Evolutionary conservation across 2,888 invertebrate genomes (phyloP).

Genomic region (Scaptomyza cyrtandrae): DNA sequence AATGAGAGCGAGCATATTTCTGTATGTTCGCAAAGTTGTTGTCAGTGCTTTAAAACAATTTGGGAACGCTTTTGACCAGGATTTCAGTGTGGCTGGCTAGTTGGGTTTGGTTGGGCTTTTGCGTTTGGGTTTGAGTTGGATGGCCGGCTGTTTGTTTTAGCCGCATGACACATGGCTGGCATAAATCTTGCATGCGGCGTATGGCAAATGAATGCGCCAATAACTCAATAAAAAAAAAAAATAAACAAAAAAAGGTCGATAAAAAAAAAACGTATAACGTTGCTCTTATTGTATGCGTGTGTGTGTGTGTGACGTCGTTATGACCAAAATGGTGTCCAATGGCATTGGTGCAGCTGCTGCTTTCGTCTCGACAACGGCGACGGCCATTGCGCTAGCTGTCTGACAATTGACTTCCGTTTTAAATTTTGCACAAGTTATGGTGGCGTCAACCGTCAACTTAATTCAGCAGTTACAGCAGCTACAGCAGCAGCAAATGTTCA

Average conservation of each 20-base stretch:
- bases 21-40: slow-evolving; percentile 51
- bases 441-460: slow-evolving; percentile 48
- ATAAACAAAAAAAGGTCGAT: slow-evolving; percentile 17
- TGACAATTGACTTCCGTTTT: slow-evolving; percentile 79
- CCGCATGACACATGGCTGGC: slow-evolving; percentile 77
- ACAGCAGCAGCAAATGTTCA: slow-evolving; percentile 2
- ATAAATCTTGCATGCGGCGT: slow-evolving; percentile 76
- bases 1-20: slow-evolving; percentile 46
- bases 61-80: slow-evolving; percentile 33
- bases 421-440: slow-evolving; percentile 77
- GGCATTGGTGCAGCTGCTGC: slow-evolving; percentile 60
- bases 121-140: background rate
- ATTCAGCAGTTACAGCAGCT: slow-evolving; percentile 9
- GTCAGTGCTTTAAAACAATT: slow-evolving; percentile 71
- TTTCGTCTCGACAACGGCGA: slow-evolving; percentile 64
- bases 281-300: slow-evolving; percentile 17
- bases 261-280: slow-evolving; percentile 10
- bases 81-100: slow-evolving; percentile 10
- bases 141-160: slow-evolving; percentile 63
- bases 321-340: slow-evolving; percentile 48
- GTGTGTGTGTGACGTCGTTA: slow-evolving; percentile 33
- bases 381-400: slow-evolving; percentile 65
- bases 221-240: slow-evolving; percentile 76
- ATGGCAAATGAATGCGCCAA: slow-evolving; percentile 78
- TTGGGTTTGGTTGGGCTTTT: background rate